These are phyloP conservation scores for Cepaea nemoralis DNA, from an alignment of 1,140 invertebrate genomes.

Conservation along the genomic window DNA sequence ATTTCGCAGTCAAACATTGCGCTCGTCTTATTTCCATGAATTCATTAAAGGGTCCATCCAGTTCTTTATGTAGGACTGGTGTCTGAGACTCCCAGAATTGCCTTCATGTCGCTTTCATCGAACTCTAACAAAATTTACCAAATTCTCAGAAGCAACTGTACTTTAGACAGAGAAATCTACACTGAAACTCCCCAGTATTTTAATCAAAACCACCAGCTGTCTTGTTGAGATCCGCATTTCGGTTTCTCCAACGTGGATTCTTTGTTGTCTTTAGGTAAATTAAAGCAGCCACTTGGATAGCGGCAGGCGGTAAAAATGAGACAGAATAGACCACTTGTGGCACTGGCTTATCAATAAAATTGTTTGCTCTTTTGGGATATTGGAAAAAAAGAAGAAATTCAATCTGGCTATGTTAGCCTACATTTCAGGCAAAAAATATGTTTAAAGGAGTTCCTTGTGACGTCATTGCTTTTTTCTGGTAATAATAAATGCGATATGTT, in stretches of 20 bases:
- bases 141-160: not conserved
- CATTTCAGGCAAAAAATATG: not conserved
- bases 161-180: not conserved
- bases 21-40: not conserved
- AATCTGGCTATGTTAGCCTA: not conserved
- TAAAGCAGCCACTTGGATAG: not conserved
- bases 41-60: not conserved
- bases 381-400: not conserved
- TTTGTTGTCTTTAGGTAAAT: conserved; percentile 13
- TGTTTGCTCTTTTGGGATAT: not conserved
- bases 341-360: not conserved
- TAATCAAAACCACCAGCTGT: conserved; percentile 15
- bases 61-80: not conserved
- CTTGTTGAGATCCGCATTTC: not conserved
- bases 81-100: not conserved
- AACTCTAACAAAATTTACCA: not conserved
- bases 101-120: not conserved
- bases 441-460: not conserved
- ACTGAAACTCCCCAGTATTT: not conserved
- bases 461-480: not conserved
- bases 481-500: not conserved
- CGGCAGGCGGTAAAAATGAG: not conserved
- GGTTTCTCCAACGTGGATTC: not conserved
- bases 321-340: not conserved
- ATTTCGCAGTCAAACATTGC: not conserved